Conservation (phyloP, 1,140 invertebrate species). For the Drosophila bipectinata region DNA sequence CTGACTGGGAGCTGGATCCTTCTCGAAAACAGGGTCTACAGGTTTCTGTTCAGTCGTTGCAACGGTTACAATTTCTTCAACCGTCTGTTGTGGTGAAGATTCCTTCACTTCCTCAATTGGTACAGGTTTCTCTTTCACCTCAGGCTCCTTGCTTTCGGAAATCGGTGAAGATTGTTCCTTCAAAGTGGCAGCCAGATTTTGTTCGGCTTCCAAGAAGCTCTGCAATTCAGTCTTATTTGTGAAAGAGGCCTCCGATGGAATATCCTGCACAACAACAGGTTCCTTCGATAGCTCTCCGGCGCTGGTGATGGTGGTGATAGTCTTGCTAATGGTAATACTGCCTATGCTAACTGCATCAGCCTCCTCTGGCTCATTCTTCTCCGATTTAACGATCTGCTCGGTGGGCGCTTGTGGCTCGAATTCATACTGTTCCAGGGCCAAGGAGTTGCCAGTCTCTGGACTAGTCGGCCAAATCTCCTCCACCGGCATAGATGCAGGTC, state of each 20-base stretch:
- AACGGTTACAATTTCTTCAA: background rate
- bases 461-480: constrained; percentile 77
- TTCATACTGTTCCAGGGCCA: constrained; percentile 67
- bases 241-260: background rate
- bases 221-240: constrained; percentile 46
- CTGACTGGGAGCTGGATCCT: constrained; percentile 20
- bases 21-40: background rate
- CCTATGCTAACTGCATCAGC: constrained; percentile 22
- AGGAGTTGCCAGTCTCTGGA: constrained; percentile 72
- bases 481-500: constrained; percentile 50
- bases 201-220: constrained; percentile 51
- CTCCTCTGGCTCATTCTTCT: constrained; percentile 14
- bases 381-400: constrained; percentile 28
- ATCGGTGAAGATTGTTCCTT: constrained; percentile 24
- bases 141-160: background rate
- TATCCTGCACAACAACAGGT: background rate
- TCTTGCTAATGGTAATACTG: constrained; percentile 53
- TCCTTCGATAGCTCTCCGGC: background rate
- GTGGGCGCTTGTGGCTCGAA: constrained; percentile 56
- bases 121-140: background rate
- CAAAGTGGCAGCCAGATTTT: constrained; percentile 18
- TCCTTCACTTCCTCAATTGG: background rate
- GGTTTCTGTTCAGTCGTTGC: constrained; percentile 17
- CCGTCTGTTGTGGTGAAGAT: background rate
- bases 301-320: constrained; percentile 37